Percentiles rank a stretch among this genome's conserved stretches.
phyloP scores from a whole-genome alignment of 1,140 invertebrate genomes.

The Ericerus pela region DNA sequence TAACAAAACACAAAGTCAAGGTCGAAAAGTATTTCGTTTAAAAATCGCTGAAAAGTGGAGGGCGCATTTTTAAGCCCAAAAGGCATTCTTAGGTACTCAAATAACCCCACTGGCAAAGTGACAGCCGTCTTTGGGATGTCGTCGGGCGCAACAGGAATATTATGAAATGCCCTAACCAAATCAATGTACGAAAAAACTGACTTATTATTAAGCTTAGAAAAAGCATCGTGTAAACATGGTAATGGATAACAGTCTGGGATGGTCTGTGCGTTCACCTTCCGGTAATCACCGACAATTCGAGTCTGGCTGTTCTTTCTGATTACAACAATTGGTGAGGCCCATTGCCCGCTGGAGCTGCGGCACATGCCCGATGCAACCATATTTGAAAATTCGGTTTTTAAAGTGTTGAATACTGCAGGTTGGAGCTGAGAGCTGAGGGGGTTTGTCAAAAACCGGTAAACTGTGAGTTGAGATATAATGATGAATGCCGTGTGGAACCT shows the following conservation, averaged over 20 bases:
- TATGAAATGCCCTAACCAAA: slow-evolving; percentile 35
- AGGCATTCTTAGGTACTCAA: slow-evolving; percentile 28
- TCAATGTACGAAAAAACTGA: slow-evolving; percentile 35
- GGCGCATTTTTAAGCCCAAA: slow-evolving; percentile 31
- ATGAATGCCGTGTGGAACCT: too few relatives aligned
- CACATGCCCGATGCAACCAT: slow-evolving; percentile 26
- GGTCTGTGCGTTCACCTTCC: slow-evolving; percentile 30
- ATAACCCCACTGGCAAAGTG: slow-evolving; percentile 27
- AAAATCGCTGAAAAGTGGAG: slow-evolving; percentile 35
- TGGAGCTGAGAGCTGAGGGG: background rate
- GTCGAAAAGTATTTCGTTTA: slow-evolving; percentile 30
- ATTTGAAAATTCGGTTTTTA: slow-evolving; percentile 4
- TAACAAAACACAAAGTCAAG: slow-evolving; percentile 28
- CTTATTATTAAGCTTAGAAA: slow-evolving; percentile 28
- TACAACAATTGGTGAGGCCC: slow-evolving; percentile 34
- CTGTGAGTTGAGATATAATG: background rate
- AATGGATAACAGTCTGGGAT: slow-evolving; percentile 30
- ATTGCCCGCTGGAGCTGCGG: slow-evolving; percentile 29
- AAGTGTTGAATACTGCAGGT: background rate
- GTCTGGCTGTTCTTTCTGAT: slow-evolving; percentile 22
- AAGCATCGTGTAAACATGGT: slow-evolving; percentile 24
- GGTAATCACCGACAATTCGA: slow-evolving; percentile 33
- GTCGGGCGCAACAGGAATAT: slow-evolving; percentile 26
- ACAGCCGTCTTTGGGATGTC: slow-evolving; percentile 31
- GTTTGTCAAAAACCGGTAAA: background rate